These are phyloP conservation scores for Galeopterus variegatus DNA, from an alignment of 2,113 vertebrate species.

Conservation along the genomic window DNA sequence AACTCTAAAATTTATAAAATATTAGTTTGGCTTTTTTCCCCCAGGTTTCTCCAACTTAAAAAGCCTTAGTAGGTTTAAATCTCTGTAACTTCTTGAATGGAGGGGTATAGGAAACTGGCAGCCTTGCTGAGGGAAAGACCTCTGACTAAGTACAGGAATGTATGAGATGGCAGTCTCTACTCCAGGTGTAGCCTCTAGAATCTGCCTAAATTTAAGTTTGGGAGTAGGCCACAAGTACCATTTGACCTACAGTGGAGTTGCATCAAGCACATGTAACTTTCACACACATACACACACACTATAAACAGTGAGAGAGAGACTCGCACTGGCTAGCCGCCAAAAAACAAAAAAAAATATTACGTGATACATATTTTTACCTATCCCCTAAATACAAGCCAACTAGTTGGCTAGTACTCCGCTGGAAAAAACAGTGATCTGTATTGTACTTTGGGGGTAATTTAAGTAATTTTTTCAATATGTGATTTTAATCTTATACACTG, in stretches of 20 bases:
- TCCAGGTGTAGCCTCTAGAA: background rate
- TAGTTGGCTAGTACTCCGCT: background rate
- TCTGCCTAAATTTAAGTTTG: background rate
- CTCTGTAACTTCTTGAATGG: background rate
- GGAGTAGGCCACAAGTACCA: background rate
- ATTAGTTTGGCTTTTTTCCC: background rate
- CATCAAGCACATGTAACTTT: background rate
- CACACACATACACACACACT: background rate
- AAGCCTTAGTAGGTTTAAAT: background rate
- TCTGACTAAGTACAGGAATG: background rate
- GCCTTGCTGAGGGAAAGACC: background rate
- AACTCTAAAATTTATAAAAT: slow-evolving; percentile 10
- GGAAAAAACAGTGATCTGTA: background rate
- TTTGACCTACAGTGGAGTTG: background rate
- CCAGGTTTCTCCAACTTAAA: background rate
- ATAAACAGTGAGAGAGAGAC: background rate
- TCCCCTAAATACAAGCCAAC: slow-evolving; percentile 37
- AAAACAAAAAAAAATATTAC: too few species aligned
- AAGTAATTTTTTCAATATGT: background rate
- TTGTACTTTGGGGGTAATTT: background rate
- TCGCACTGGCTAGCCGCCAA: too few species aligned
- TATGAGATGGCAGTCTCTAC: background rate
- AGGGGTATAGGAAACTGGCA: background rate
- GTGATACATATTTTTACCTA: background rate
- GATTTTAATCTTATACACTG: slow-evolving; percentile 14